Conservation (phyloP, 2,888 invertebrate genomes). For the Hyalella azteca region DNA sequence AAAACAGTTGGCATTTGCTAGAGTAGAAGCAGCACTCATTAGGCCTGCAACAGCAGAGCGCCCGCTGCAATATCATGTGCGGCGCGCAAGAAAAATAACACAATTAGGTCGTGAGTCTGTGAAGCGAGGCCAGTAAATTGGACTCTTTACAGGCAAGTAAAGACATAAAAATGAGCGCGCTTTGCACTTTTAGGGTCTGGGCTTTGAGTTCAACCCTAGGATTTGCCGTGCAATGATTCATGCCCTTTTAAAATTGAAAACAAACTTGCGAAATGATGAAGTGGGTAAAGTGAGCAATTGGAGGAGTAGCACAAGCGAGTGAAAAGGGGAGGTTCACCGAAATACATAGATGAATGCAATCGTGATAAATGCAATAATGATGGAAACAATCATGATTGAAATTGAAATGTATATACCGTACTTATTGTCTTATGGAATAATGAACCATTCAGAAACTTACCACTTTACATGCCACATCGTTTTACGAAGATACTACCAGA, state of each 20-base stretch:
- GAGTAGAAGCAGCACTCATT: slow-evolving; percentile 5
- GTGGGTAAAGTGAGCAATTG: background rate
- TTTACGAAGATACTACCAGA: no score
- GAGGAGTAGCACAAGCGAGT: no score
- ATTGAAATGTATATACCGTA: no score
- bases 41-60: background rate
- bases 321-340: no score
- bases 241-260: background rate
- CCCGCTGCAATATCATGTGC: background rate
- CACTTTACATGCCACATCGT: no score
- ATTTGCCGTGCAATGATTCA: background rate
- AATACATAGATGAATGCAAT: no score
- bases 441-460: no score
- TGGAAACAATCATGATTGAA: no score
- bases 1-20: background rate
- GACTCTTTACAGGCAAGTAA: slow-evolving; percentile 23
- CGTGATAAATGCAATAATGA: no score
- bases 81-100: slow-evolving; percentile 29
- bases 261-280: background rate
- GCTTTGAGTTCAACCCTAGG: background rate
- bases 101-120: slow-evolving; percentile 21
- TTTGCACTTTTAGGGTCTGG: slow-evolving; percentile 3
- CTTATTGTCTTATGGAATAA: no score
- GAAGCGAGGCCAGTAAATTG: slow-evolving; percentile 18
- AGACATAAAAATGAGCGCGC: slow-evolving; percentile 1